These are phyloP conservation scores for Drosophila antonietae DNA, from an alignment of 2,888 invertebrate genomes.

Conservation along the genomic window DNA sequence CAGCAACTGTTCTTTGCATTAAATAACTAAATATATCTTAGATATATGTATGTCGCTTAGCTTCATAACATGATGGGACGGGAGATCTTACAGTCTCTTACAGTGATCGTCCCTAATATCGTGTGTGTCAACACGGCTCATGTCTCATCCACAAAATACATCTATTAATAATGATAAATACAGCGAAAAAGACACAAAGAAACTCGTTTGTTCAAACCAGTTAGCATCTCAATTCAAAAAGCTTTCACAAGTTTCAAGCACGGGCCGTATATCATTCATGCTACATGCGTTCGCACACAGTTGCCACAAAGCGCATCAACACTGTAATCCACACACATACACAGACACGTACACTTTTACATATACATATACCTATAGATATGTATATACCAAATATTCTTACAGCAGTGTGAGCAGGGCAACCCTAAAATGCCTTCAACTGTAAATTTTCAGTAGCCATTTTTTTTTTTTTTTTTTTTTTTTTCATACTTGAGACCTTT, in stretches of 20 bases:
- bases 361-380: background rate
- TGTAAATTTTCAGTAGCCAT: slow-evolving; percentile 54
- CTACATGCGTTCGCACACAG: slow-evolving; percentile 33
- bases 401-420: slow-evolving; percentile 9
- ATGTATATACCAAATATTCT: slow-evolving; percentile 2
- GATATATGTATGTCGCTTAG: background rate
- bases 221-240: slow-evolving; percentile 53
- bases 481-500: slow-evolving; percentile 39
- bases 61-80: background rate
- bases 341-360: slow-evolving; percentile 1
- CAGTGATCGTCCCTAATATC: slow-evolving; percentile 8
- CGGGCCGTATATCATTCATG: slow-evolving; percentile 52
- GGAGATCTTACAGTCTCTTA: background rate
- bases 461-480: slow-evolving; percentile 33
- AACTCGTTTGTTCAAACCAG: slow-evolving; percentile 56
- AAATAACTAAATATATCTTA: background rate
- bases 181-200: slow-evolving; percentile 29
- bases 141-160: slow-evolving; percentile 25
- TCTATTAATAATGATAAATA: slow-evolving; percentile 46
- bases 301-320: slow-evolving; percentile 52
- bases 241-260: slow-evolving; percentile 58
- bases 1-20: background rate
- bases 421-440: slow-evolving; percentile 63
- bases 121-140: slow-evolving; percentile 22
- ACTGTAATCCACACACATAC: slow-evolving; percentile 21